Conservation (phyloP, 2,888 invertebrate genomes). For the Dione vanillae region DNA sequence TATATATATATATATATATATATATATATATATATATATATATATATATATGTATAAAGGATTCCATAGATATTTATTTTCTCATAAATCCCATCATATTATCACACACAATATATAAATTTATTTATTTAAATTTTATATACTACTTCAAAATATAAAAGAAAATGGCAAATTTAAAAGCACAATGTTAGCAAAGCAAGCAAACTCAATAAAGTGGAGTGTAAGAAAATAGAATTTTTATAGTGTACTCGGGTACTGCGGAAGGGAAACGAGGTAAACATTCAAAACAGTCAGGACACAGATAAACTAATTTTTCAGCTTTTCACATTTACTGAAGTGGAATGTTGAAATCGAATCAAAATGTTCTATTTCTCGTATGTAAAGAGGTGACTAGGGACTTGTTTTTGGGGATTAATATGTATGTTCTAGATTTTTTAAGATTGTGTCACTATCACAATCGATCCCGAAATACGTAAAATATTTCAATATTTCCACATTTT, state of each 20-base stretch:
- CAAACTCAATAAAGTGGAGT: background rate
- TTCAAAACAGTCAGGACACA: constrained; percentile 1
- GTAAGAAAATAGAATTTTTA: constrained; percentile 11
- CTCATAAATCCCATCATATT: background rate
- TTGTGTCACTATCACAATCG: too few relatives aligned
- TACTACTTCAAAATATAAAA: background rate
- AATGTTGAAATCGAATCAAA: background rate
- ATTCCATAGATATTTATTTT: too few relatives aligned
- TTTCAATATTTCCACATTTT: too few relatives aligned
- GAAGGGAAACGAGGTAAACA: background rate
- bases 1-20: too few relatives aligned
- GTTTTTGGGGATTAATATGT: too few relatives aligned
- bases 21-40: too few relatives aligned
- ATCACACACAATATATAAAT: background rate
- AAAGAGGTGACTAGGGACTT: background rate
- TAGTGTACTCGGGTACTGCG: background rate
- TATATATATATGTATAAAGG: too few relatives aligned
- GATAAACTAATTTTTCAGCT: constrained; percentile 25
- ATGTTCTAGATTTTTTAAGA: too few relatives aligned
- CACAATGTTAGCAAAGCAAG: background rate
- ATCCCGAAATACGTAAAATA: too few relatives aligned
- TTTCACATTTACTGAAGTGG: background rate
- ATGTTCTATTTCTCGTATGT: background rate
- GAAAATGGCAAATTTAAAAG: background rate
- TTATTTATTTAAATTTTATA: background rate